A percentile compares a stretch with the other conserved stretches of the same genome.
Evolutionary conservation across 2,113 vertebrate genomes (phyloP).

Genomic region (Pseudolaguvia tuberculata): DNA sequence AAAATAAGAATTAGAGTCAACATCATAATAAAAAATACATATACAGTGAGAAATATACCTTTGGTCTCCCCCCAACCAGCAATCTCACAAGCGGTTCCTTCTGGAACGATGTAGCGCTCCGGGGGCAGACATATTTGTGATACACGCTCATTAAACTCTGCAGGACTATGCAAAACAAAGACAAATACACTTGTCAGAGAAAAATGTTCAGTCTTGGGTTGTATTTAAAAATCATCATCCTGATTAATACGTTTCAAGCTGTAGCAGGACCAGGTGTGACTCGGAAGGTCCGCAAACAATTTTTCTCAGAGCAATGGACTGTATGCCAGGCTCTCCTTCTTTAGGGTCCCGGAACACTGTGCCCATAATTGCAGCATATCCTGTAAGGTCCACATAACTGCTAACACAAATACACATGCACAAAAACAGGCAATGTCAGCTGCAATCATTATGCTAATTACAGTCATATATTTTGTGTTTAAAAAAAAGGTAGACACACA

Average conservation of each 20-base stretch:
- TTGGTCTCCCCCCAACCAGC: conserved; percentile 91
- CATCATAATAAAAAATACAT: no score
- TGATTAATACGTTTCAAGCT: conserved; percentile 75
- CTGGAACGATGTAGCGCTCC: conserved; percentile 79
- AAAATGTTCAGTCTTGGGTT: neutral
- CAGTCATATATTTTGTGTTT: neutral
- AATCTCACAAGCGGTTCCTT: conserved; percentile 80
- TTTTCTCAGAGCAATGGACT: conserved; percentile 74
- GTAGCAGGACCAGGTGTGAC: conserved; percentile 89
- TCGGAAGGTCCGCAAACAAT: conserved; percentile 84
- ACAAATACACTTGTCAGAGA: conserved; percentile 8
- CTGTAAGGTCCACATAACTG: conserved; percentile 77
- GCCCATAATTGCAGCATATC: conserved; percentile 85
- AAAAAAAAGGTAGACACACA: conserved; percentile 52
- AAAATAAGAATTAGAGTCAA: conserved; percentile 4
- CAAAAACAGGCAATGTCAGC: neutral
- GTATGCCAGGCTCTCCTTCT: conserved; percentile 72
- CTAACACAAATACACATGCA: conserved; percentile 17
- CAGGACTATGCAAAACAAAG: conserved; percentile 64
- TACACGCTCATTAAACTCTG: conserved; percentile 76
- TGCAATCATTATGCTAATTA: neutral
- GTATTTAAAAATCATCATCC: neutral
- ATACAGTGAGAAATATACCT: no score
- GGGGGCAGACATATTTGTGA: conserved; percentile 93
- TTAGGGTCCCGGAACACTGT: conserved; percentile 78